A percentile compares a stretch with the other conserved stretches of the same genome.
These are phyloP conservation scores for Rhombomys opimus DNA, from an alignment of 2,113 vertebrate species.

Conservation along the genomic window DNA sequence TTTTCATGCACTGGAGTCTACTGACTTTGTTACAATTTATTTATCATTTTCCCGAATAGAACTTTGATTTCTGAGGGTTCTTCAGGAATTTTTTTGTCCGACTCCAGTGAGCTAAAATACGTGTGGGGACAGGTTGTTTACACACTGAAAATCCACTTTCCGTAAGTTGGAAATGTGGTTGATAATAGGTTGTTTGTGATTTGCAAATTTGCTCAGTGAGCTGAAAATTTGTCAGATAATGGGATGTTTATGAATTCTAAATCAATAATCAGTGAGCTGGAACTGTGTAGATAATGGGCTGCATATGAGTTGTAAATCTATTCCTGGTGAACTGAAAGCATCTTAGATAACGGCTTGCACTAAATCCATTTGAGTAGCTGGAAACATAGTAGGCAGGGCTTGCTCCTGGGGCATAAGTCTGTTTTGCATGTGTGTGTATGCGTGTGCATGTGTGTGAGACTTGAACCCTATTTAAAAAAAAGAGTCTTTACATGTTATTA, in stretches of 20 bases:
- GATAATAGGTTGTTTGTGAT: slow-evolving; percentile 92
- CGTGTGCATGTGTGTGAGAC: slow-evolving; percentile 81
- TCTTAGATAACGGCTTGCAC: slow-evolving; percentile 84
- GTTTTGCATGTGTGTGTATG: slow-evolving; percentile 44
- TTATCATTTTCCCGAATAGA: slow-evolving; percentile 34
- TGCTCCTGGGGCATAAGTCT: slow-evolving; percentile 86
- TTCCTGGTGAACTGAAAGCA: slow-evolving; percentile 86
- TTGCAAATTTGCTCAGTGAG: slow-evolving; percentile 91
- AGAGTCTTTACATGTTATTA: slow-evolving; percentile 73
- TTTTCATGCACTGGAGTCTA: not conserved
- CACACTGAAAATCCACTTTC: slow-evolving; percentile 87
- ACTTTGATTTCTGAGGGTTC: slow-evolving; percentile 62
- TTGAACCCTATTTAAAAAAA: slow-evolving; percentile 84
- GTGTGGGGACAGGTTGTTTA: slow-evolving; percentile 88
- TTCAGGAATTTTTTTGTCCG: slow-evolving; percentile 70
- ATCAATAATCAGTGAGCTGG: slow-evolving; percentile 90
- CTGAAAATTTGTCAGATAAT: slow-evolving; percentile 90
- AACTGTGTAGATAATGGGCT: slow-evolving; percentile 88
- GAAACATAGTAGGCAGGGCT: slow-evolving; percentile 85
- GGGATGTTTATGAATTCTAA: slow-evolving; percentile 87
- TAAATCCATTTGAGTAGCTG: slow-evolving; percentile 81
- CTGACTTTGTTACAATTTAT: not conserved
- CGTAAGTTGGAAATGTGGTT: slow-evolving; percentile 87
- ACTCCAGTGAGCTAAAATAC: slow-evolving; percentile 78
- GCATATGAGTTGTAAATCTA: slow-evolving; percentile 88